Conservation (phyloP, 2,797 vertebrate species). For the Micromesistius poutassou region DNA sequence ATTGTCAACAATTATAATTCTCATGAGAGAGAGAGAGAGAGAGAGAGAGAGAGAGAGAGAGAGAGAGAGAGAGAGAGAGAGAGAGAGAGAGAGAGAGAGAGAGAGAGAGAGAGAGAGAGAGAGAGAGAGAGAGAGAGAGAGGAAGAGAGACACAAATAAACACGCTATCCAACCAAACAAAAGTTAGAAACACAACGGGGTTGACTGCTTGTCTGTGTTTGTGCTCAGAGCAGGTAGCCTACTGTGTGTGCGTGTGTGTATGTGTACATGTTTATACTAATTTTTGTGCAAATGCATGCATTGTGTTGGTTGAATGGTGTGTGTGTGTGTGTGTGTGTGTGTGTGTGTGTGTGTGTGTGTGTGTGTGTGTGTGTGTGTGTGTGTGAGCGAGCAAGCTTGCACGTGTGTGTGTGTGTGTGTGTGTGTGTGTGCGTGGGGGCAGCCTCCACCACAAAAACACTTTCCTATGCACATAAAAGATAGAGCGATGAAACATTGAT, state of each 20-base stretch:
- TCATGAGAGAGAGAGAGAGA: neutral
- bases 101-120: too few species aligned
- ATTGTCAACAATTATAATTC: neutral
- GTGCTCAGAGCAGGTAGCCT: neutral
- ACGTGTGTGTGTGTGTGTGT: too few species aligned
- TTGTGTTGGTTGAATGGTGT: neutral
- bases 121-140: too few species aligned
- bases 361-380: too few species aligned
- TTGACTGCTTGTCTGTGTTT: neutral
- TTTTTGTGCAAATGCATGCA: slow-evolving; percentile 6
- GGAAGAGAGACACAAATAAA: neutral
- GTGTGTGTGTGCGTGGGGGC: too few species aligned
- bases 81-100: neutral
- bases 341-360: neutral
- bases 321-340: slow-evolving; percentile 1
- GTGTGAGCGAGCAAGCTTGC: too few species aligned
- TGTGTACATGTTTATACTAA: neutral
- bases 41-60: neutral
- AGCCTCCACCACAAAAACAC: slow-evolving; percentile 2
- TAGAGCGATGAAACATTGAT: slow-evolving; percentile 53
- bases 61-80: neutral
- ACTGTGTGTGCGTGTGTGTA: neutral
- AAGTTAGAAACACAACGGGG: neutral
- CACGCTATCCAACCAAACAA: neutral
- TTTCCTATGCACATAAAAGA: slow-evolving; percentile 22